Evolutionary conservation across 2,888 invertebrate genomes (phyloP).

Genomic region (Linhomoeus sp.): DNA sequence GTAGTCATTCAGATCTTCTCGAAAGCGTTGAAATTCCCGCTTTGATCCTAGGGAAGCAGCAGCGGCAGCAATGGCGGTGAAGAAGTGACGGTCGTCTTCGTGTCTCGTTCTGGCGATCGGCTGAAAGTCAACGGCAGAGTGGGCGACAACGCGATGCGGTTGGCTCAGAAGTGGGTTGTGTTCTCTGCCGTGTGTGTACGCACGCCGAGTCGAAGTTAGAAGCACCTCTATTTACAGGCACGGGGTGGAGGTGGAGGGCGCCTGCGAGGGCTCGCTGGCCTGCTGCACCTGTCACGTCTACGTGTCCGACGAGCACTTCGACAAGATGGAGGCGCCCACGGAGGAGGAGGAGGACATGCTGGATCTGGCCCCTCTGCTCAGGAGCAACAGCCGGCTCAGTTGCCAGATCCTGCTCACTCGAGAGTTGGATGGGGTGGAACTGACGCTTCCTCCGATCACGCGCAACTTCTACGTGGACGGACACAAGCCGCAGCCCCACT

Average conservation of each 20-base stretch:
- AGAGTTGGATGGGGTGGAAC: conserved; percentile 62
- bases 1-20: too few species aligned
- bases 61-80: too few species aligned
- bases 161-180: conserved; percentile 60
- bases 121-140: conserved; percentile 64
- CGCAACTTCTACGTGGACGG: conserved; percentile 95
- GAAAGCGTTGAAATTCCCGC: too few species aligned
- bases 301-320: conserved; percentile 49
- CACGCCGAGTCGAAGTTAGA: too few species aligned
- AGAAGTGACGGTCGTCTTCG: too few species aligned
- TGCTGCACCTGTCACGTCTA: conserved; percentile 98
- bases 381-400: conserved; percentile 78
- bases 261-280: conserved; percentile 92
- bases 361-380: conserved; percentile 84
- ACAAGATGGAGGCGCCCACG: conserved; percentile 53
- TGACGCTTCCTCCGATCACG: conserved; percentile 63
- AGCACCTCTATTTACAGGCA: too few species aligned
- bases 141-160: conserved; percentile 79
- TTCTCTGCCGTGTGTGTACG: too few species aligned
- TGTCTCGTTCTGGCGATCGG: conserved; percentile 61
- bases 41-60: too few species aligned
- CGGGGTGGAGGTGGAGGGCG: conserved; percentile 84
- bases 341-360: conserved; percentile 85
- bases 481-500: conserved; percentile 83
- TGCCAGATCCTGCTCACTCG: conserved; percentile 75